These are phyloP conservation scores for Drusus annulatus DNA, from an alignment of 1,140 invertebrate species.

Conservation along the genomic window DNA sequence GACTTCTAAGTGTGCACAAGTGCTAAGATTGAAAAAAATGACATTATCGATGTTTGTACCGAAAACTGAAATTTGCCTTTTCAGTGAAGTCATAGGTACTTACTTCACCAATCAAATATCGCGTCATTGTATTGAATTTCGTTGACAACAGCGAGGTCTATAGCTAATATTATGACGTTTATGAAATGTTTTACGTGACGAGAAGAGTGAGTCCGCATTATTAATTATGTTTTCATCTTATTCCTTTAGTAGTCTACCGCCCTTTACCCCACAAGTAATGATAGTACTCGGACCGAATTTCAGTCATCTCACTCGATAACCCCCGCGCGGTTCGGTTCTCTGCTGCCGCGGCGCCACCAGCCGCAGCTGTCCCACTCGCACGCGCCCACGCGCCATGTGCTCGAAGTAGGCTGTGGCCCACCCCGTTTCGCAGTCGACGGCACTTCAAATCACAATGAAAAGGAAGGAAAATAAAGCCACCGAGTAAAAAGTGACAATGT, in stretches of 20 bases:
- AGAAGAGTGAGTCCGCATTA: neutral
- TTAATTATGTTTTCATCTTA: slow-evolving; percentile 9
- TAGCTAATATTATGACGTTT: no score
- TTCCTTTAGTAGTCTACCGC: neutral
- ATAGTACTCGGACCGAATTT: slow-evolving; percentile 1
- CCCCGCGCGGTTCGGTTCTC: neutral
- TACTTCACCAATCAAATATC: no score
- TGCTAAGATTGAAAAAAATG: no score
- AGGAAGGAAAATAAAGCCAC: neutral
- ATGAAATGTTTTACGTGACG: no score
- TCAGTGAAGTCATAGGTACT: no score
- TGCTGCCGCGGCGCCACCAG: slow-evolving; percentile 28
- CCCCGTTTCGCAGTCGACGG: neutral
- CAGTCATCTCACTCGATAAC: slow-evolving; percentile 44
- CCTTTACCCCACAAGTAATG: neutral
- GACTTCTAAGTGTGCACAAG: no score
- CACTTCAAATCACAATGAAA: neutral
- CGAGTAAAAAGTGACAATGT: slow-evolving; percentile 4
- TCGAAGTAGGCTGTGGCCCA: neutral
- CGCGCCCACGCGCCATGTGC: slow-evolving; percentile 35
- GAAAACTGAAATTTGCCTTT: no score
- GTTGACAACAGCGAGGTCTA: no score
- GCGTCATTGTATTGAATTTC: no score
- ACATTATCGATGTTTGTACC: no score
- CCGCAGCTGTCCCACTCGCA: slow-evolving; percentile 7